phyloP scores from a whole-genome alignment of 2,797 vertebrate species.

The Cryptoblepharus egeriae region DNA sequence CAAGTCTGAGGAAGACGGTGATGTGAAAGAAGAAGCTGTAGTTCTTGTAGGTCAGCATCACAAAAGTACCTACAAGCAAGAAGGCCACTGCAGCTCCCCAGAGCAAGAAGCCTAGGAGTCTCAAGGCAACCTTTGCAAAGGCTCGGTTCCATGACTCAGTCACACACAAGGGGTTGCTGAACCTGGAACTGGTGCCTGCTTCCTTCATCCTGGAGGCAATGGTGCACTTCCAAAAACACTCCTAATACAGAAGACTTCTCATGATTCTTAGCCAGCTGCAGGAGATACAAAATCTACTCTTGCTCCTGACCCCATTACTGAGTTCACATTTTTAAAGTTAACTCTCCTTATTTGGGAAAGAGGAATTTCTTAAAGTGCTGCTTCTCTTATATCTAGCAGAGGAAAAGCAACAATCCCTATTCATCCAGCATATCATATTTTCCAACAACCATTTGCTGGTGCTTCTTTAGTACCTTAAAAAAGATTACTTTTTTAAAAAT shows the following conservation, averaged over 20 bases:
- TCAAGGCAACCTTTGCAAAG: not conserved
- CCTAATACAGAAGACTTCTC: not conserved
- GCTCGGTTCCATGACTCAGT: not conserved
- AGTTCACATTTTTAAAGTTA: not conserved
- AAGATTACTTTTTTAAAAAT: too few relatives aligned
- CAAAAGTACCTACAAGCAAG: slow-evolving; percentile 16
- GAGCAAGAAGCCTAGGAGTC: slow-evolving; percentile 14
- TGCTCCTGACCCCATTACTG: not conserved
- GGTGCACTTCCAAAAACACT: not conserved
- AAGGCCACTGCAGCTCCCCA: slow-evolving; percentile 21
- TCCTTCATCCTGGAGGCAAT: accelerated
- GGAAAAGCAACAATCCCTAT: too few relatives aligned
- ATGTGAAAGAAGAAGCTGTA: slow-evolving; percentile 53
- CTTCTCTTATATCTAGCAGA: too few relatives aligned
- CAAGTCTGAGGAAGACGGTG: slow-evolving; percentile 43
- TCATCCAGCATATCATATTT: too few relatives aligned
- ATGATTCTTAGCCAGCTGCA: slow-evolving; percentile 26
- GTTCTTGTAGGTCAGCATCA: slow-evolving; percentile 36
- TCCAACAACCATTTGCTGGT: too few relatives aligned
- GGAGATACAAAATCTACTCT: not conserved
- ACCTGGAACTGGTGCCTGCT: accelerated
- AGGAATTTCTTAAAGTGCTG: too few relatives aligned
- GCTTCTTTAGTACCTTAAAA: too few relatives aligned
- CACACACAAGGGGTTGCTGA: accelerated
- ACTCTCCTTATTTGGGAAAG: too few relatives aligned